Evolutionary conservation across 2,888 invertebrate genomes (phyloP), one percentile per base, ranked within the genome.

Genomic region (Antheraea yamamai): DNA sequence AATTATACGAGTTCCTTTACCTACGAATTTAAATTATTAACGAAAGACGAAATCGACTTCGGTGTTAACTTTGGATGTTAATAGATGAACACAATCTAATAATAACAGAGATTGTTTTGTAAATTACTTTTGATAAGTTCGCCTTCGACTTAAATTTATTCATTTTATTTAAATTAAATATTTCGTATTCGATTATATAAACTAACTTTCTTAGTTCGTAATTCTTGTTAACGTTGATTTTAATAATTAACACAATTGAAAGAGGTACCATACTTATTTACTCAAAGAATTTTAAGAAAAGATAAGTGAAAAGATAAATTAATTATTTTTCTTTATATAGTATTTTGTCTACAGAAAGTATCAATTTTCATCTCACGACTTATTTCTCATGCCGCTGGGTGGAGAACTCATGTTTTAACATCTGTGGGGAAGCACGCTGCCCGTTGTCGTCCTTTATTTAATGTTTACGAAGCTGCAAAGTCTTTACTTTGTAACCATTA

Each of bases 401-500:
- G 96, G 95, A 93, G 96, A 4, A 95, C 95, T 23, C 96, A 97
- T 83, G 96, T 97, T 73, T 91, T 96, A 20, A 88, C 92, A 18
- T 96, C 96, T 68, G 95, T 96, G 55, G 95, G 95, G 2, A 95
- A 95, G 75, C 96, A 96, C 74, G 96, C 97, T 7, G 97, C 97
- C 8, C 96, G 96, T 73, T 97, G 97, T 87, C 95, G 96, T 3
- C 97, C 97, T 0, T 92, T 98, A 64, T 97, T 96, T 94, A 95
- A 96, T 71, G 96, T 97, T 55, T 96, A 96, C 81, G 95, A 96
- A 79, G 96, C 96, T 47, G 91, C 96, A 30, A 95, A 97, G 78
- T 89, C 96, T 1, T 89, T 96, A 77, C 82, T 96, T 14, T 97
- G 97, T 84, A 95, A 95, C 74, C 95, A 96, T 86, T 95, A 96